Base-by-base conservation (phyloP, 2,113 vertebrate species). In the Cyprinodon variegatus region DNA sequence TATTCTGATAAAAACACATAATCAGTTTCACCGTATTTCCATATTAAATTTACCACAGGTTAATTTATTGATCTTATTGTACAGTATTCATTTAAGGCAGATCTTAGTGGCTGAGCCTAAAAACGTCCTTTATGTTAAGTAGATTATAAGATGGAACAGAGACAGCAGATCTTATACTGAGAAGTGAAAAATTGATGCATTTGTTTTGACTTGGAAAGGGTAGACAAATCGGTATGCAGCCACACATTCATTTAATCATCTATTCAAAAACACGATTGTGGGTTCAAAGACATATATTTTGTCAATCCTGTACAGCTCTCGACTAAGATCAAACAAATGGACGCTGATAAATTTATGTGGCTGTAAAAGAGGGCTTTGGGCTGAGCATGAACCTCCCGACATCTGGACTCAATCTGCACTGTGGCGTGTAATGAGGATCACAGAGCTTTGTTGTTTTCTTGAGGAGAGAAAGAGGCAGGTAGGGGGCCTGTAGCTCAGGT, bases 321-420 rank as follows among this genome's bases (percentile, higher is more conserved):
- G 46, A 9, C 83, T 29, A 82, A 92, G 83, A 93, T 92, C 91
- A 93, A 93, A 92, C 74, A 62, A 78, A 70, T 7, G 38, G 87
- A 76, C 80, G 68, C 69, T 41, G 79, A 90, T 91, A 81, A 86
- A 91, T 93, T 92, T 92, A 93, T 88, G 65, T 84, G 90, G 68
- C 86, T 68, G 71, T 94, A 91, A 94, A 93, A 86, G 63, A 79
- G 45, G 79, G 65, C 84, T 90, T 83, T 79, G 67, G 79, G 79
- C 76, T 60, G 62, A 84, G 76, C 6, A 45, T 86, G 84, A 90
- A 89, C 48, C 11, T 78, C 84, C 64, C 68, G 72, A 92, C 93
- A 93, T 94, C 93, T 94, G 93, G 73, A 81, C 82, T 86, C 71
- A 91, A 93, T 94, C 88, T 91, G 82, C 76, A 85, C 57, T 36